phyloP scores from a whole-genome alignment of 2,888 invertebrate species.

The Leptothorax acervorum region DNA sequence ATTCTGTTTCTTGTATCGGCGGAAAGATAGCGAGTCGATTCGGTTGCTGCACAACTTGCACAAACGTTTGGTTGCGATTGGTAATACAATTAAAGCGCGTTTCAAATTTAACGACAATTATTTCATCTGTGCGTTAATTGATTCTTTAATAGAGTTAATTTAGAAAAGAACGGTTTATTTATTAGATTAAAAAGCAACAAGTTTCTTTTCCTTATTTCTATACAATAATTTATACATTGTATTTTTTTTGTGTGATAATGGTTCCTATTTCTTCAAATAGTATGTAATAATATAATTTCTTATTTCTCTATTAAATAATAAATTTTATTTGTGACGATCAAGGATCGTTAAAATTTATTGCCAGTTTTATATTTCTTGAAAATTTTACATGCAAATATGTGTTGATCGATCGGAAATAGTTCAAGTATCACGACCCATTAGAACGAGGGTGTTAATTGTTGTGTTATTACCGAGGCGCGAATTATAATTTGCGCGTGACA shows the following conservation, averaged over 20 bases:
- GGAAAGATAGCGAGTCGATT: slow-evolving; percentile 52
- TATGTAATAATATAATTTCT: not conserved
- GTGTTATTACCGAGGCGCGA: slow-evolving; percentile 8
- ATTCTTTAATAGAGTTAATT: not conserved
- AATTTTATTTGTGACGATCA: not conserved
- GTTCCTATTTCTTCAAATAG: not conserved
- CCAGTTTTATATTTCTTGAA: not conserved
- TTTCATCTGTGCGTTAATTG: no score
- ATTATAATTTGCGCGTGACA: slow-evolving; percentile 33
- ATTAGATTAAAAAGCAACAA: not conserved
- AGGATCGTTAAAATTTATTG: not conserved
- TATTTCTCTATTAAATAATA: not conserved
- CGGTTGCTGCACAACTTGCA: slow-evolving; percentile 50
- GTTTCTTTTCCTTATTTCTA: not conserved
- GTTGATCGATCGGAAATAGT: slow-evolving; percentile 22
- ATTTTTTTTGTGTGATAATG: not conserved
- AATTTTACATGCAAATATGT: not conserved
- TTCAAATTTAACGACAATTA: not conserved
- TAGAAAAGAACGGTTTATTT: not conserved
- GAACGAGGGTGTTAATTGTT: slow-evolving; percentile 16
- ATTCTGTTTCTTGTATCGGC: slow-evolving; percentile 43
- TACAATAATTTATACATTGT: not conserved
- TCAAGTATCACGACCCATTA: slow-evolving; percentile 14
- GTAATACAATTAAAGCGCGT: not conserved
- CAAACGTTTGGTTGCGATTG: slow-evolving; percentile 24